Percentiles rank a stretch among this genome's conserved stretches.
phyloP scores from a whole-genome alignment of 64 coral and sea anemone genomes.

The Catalaphyllia jardinei region DNA sequence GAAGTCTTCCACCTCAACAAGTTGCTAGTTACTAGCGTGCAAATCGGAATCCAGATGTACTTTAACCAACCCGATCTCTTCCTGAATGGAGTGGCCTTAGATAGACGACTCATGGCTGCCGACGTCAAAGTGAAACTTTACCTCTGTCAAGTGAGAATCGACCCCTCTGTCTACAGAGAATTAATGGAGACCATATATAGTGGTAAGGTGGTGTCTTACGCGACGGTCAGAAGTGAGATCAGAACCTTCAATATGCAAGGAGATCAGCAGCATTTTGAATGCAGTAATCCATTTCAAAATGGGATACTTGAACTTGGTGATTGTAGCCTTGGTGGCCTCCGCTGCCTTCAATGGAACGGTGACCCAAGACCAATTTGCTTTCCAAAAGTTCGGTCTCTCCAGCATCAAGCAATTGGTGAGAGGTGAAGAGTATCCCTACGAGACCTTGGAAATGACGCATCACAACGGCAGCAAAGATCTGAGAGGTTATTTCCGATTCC shows the following conservation, averaged over 20 bases:
- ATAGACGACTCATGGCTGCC: too few species aligned
- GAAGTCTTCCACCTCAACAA: too few species aligned
- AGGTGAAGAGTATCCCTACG: constrained; percentile 20
- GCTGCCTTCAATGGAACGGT: constrained; percentile 9
- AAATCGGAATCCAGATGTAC: too few species aligned
- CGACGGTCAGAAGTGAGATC: constrained; percentile 33
- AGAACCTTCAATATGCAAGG: not conserved
- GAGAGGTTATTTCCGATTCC: too few species aligned
- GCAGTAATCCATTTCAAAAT: constrained; percentile 25
- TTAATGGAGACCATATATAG: not conserved
- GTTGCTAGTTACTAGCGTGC: too few species aligned
- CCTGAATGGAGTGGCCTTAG: too few species aligned
- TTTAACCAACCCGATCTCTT: too few species aligned
- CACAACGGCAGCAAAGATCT: constrained; percentile 16
- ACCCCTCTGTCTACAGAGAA: not conserved
- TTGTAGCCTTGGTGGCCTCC: not conserved
- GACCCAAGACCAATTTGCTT: constrained; percentile 32
- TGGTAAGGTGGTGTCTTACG: not conserved
- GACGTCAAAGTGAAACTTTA: not conserved
- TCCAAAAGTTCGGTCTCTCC: not conserved
- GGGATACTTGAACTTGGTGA: constrained; percentile 12
- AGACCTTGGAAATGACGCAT: constrained; percentile 26
- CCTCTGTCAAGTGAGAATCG: too few species aligned
- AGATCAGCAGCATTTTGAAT: too few species aligned
- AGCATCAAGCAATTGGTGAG: constrained; percentile 42